Base-by-base conservation (phyloP, 2,113 vertebrate species). In the Dolichotis patagonum region DNA sequence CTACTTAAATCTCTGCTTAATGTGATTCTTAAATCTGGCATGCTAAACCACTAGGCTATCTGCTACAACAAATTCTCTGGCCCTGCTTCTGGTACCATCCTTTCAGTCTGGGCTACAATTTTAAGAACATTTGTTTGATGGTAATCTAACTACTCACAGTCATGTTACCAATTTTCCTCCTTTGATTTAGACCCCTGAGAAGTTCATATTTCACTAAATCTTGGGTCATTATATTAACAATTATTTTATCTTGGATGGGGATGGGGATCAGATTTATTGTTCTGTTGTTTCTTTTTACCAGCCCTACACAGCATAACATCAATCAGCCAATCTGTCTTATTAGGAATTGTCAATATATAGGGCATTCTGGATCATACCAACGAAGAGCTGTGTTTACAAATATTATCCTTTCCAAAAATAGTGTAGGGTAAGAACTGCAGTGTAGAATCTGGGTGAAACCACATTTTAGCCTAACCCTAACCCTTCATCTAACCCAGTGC, bases 161-260 rank as follows among this genome's bases (percentile, higher is more conserved):
- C 26, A 52, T 0, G 6, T 3, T 88, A 26, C 7, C 30, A 94
- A 90, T 49, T 30, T 94, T 46, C 6, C 1, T 85, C 38, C 62
- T 17, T 19, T 26, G 35, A 6, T 35, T 71, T 65, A 95, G 84
- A 58, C 1, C 3, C 52, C 46, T 77, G 28, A 43, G 56, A 87
- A 93, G 3, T 67, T 83, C 62, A 96, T 11, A 52, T 88, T 81
- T 60, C 62, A 90, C 19, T 78, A 95, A 92, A 46, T 7, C 46
- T 60, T 80, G 84, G 77, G 52, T 65, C 20, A 46, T n/a, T 81
- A n/a, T n/a, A 30, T 69, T 80, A 89, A 49, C 26, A 49, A 41
- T 60, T 6, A 38, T 52, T 90, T 88, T 20, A 90, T 49, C n/a
- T 7, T 73, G 28, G 17, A 43, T 71, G 3, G 14, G 14, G 14